A percentile compares a stretch with the other conserved stretches of the same genome.
phyloP scores from a whole-genome alignment of 2,113 vertebrate species.

The Greenwoodochromis staneri region DNA sequence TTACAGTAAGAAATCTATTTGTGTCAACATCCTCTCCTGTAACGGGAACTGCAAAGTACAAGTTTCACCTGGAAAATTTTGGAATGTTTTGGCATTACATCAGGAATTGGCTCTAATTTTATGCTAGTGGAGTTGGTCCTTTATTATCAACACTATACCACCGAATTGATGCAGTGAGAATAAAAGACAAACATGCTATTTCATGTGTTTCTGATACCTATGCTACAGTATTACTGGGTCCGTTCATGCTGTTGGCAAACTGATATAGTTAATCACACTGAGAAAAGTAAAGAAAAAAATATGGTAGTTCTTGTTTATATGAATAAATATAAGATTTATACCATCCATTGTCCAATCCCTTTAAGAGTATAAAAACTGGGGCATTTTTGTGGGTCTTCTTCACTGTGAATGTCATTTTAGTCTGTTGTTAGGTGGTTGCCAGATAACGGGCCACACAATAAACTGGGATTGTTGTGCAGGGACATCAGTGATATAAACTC shows the following conservation, averaged over 20 bases:
- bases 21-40: neutral
- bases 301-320: neutral
- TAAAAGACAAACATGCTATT: neutral
- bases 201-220: neutral
- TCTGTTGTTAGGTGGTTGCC: neutral
- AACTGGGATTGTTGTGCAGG: neutral
- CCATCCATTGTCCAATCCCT: neutral
- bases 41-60: neutral
- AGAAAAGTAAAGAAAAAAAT: neutral
- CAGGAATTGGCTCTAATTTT: neutral
- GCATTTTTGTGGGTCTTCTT: neutral
- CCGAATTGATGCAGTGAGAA: neutral
- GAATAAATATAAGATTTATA: neutral
- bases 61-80: neutral
- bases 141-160: neutral
- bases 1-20: neutral
- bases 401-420: neutral
- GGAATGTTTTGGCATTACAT: neutral
- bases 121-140: neutral
- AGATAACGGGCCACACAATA: neutral
- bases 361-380: neutral
- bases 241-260: neutral
- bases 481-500: neutral
- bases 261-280: neutral
- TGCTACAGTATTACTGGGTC: neutral